Conservation (phyloP, 37 sponge, comb jelly and placozoan genomes). For the Theonella swinhoei region DNA sequence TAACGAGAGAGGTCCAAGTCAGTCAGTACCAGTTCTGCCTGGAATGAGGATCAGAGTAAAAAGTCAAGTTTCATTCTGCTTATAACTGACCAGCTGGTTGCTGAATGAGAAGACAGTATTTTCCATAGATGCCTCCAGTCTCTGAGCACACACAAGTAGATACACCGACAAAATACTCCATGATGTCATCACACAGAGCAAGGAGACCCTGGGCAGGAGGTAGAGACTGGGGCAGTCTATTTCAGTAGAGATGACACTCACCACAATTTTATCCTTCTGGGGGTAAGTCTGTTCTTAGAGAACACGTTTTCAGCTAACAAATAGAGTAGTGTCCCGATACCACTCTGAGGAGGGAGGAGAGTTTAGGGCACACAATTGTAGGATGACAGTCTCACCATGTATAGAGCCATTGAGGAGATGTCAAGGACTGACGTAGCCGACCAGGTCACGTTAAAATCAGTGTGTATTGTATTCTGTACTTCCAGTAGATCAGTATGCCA, state of each 20-base stretch:
- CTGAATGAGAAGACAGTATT: not conserved
- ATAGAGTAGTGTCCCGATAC: conserved; percentile 1
- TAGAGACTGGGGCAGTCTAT: not conserved
- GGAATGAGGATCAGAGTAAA: not conserved
- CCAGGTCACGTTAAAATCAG: conserved; percentile 15
- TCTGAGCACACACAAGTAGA: conserved; percentile 26
- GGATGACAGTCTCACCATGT: not conserved
- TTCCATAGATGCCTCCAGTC: conserved; percentile 5
- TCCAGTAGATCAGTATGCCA: not conserved
- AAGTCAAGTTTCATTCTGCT: not conserved
- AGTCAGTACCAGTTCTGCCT: not conserved
- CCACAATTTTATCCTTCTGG: conserved; percentile 46
- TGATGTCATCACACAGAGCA: conserved; percentile 25
- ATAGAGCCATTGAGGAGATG: not conserved
- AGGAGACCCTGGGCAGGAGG: conserved; percentile 6
- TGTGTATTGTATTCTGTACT: not conserved
- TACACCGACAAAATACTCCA: conserved; percentile 13
- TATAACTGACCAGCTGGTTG: conserved; percentile 24
- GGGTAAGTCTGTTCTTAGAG: conserved; percentile 30
- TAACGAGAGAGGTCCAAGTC: conserved; percentile 5
- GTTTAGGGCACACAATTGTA: not conserved
- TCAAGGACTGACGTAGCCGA: not conserved
- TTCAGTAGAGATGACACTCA: not conserved
- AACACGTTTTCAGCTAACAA: conserved; percentile 37
- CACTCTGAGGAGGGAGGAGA: not conserved